phyloP scores from a whole-genome alignment of 2,797 vertebrate genomes.

The Tokudaia tokunoshimensis region DNA sequence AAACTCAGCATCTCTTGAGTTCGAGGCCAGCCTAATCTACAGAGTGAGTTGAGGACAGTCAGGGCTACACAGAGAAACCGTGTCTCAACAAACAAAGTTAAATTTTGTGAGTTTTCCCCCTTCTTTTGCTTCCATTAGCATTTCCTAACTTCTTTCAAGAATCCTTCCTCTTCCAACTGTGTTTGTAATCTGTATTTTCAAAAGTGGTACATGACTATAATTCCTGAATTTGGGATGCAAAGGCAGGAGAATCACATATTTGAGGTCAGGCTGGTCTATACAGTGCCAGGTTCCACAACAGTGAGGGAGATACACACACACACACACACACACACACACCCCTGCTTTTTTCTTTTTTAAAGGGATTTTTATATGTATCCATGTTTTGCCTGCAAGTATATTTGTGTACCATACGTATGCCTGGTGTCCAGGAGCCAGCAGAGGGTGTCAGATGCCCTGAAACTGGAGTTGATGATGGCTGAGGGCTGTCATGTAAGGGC shows the following conservation, averaged over 20 bases:
- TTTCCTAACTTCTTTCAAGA: slow-evolving; percentile 31
- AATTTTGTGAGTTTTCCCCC: no score
- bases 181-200: slow-evolving; percentile 46
- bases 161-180: neutral
- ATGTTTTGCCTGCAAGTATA: neutral
- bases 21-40: neutral
- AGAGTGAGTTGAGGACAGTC: neutral
- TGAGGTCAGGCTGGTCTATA: neutral
- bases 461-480: neutral
- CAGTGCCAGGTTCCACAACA: neutral
- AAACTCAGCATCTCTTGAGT: neutral
- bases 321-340: no score
- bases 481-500: no score
- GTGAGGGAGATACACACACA: no score
- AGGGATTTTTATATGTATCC: neutral
- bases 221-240: neutral
- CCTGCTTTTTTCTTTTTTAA: neutral
- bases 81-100: neutral
- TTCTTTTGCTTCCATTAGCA: neutral
- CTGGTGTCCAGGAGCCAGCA: neutral
- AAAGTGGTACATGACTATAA: neutral
- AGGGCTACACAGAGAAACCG: neutral
- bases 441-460: neutral
- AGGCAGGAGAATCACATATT: neutral
- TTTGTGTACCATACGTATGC: neutral